Base-by-base conservation (phyloP, 2,888 invertebrate genomes). In the Lepidonotus clava region DNA sequence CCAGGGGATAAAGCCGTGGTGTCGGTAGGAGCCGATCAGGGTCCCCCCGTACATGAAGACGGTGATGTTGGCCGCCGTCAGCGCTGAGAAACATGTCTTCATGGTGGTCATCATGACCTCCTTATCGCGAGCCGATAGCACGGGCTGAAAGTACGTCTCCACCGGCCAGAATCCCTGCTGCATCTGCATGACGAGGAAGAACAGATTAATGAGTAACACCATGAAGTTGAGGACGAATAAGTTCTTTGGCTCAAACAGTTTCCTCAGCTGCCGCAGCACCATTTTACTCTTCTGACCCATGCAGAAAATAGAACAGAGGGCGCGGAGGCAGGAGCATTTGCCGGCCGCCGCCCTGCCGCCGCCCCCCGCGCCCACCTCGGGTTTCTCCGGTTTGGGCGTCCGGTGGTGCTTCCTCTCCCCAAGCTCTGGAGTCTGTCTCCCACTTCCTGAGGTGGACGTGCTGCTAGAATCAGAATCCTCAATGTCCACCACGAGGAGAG, bases 1-100 rank as follows among this genome's bases (percentile, higher is more conserved):
- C 91, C 91, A 91, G 14, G 91, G 91, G 40, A 91, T 89, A 56
- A 90, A 87, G n/a, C 90, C 91, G 84, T 91, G 91, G 80, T 91
- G 91, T 1, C 91, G 88, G 56, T 89, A 89, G 11, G 90, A 89
- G 11, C 91, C 91, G 5, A 91, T 88, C 51, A 91, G 84, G 0
- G 90, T 89, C 4, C 91, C 91, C 4, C 91, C 89, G 53, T 91
- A 91, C 87, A 91, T 85, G 67, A 91, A 90, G 83, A 80, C 83
- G 38, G 87, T 87, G 18, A 87, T 51, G 56, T 87, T 87, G 34
- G 61, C 71, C 5, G 85, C 66, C 4, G 67, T 46, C 38, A 86
- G 40, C 24, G 86, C 77, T 28, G 38, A 21, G 2, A 71, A 53
- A 32, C 86, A 87, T 1, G 6, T 53, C 51, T 46, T 40, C 40